These are phyloP conservation scores for Ennomos quercinarius DNA, from an alignment of 2,888 invertebrate species.

Conservation along the genomic window DNA sequence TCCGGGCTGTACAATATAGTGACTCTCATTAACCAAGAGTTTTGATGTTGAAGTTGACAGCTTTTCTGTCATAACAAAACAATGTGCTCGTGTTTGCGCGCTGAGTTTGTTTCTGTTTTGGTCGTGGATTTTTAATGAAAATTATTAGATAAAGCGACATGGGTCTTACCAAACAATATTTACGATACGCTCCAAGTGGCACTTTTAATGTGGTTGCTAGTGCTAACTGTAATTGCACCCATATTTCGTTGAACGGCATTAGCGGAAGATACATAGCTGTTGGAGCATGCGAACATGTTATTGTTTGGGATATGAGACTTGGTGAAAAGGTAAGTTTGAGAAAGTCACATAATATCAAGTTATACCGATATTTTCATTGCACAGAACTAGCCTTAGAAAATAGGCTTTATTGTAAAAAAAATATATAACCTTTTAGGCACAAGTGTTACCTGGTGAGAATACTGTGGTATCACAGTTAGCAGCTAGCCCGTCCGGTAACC, in stretches of 20 bases:
- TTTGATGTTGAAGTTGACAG: too few species aligned
- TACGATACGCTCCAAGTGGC: slow-evolving; percentile 93
- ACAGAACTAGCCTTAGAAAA: too few species aligned
- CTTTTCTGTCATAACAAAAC: too few species aligned
- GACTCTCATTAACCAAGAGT: too few species aligned
- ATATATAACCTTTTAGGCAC: slow-evolving; percentile 81
- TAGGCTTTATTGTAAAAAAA: neutral
- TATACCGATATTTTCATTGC: too few species aligned
- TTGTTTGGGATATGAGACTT: slow-evolving; percentile 96
- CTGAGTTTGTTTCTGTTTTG: neutral
- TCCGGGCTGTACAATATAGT: too few species aligned
- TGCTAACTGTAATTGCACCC: slow-evolving; percentile 91
- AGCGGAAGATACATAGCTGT: slow-evolving; percentile 94
- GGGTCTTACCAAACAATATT: slow-evolving; percentile 97
- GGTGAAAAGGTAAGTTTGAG: slow-evolving; percentile 88
- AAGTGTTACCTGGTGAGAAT: slow-evolving; percentile 92
- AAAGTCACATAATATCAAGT: too few species aligned
- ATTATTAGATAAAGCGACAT: slow-evolving; percentile 68
- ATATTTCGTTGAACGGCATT: slow-evolving; percentile 90
- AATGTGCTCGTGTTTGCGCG: too few species aligned
- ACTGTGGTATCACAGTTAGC: slow-evolving; percentile 91
- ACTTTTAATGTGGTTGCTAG: slow-evolving; percentile 95
- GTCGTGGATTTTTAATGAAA: slow-evolving; percentile 19
- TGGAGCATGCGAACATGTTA: slow-evolving; percentile 97
- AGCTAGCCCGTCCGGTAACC: slow-evolving; percentile 90